Percentiles rank a stretch among this genome's conserved stretches.
These are phyloP conservation scores for Tridacna gigas DNA, from an alignment of 2,888 invertebrate genomes.

Conservation along the genomic window DNA sequence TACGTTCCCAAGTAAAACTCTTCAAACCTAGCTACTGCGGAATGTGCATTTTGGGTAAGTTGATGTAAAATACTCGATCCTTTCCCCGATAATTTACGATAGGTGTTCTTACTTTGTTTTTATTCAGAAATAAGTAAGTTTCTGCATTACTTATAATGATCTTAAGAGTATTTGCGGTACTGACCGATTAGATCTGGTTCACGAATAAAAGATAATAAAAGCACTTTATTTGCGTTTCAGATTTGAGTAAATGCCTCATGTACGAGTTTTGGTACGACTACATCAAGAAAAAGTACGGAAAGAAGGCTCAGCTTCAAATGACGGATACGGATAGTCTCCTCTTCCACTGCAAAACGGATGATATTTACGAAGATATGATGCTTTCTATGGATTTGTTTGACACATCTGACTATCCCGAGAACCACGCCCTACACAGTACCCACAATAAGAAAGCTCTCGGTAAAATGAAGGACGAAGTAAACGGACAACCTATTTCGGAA, in stretches of 20 bases:
- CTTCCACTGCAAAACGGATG: conserved; percentile 42
- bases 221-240: conserved; percentile 55
- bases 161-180: too few species aligned
- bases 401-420: conserved; percentile 75
- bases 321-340: conserved; percentile 61
- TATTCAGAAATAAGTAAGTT: too few species aligned
- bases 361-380: conserved; percentile 54
- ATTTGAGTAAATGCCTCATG: conserved; percentile 84
- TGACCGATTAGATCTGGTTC: too few species aligned
- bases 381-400: conserved; percentile 37
- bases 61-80: too few species aligned
- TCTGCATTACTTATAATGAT: too few species aligned
- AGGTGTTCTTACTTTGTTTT: too few species aligned
- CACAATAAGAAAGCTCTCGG: conserved; percentile 84
- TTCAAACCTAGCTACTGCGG: conserved; percentile 45
- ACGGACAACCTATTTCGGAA: conserved; percentile 68
- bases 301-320: conserved; percentile 53
- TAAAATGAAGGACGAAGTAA: conserved; percentile 81
- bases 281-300: conserved; percentile 47
- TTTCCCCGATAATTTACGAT: too few species aligned
- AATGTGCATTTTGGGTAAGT: conserved; percentile 42
- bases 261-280: conserved; percentile 83
- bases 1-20: conserved; percentile 27
- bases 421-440: conserved; percentile 66
- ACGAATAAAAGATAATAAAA: not conserved